These are phyloP conservation scores for Tigriopus californicus DNA, from an alignment of 2,888 invertebrate genomes.

Conservation along the genomic window DNA sequence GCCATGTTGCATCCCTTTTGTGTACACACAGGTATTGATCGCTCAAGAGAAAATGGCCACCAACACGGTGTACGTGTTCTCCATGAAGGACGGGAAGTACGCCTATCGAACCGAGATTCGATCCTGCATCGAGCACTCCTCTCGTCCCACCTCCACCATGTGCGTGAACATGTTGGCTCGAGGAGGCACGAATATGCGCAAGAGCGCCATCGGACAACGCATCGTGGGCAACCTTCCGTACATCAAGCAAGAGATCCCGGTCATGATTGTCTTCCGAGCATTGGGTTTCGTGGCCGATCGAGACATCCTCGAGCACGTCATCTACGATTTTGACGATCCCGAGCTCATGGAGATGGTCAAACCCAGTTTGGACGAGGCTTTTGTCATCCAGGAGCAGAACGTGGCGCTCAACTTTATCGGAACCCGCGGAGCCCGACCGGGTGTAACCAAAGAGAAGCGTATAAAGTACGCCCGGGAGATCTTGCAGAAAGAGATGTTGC, in stretches of 20 bases:
- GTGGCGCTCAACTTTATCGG: conserved; percentile 98
- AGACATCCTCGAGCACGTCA: conserved; percentile 97
- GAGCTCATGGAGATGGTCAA: conserved; percentile 99
- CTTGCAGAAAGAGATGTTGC: conserved; percentile 97
- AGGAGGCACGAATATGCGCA: conserved; percentile 94
- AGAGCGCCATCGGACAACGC: conserved; percentile 93
- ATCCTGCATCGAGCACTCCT: conserved; percentile 70
- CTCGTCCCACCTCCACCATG: conserved; percentile 86
- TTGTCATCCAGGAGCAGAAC: conserved; percentile 97
- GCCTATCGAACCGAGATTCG: conserved; percentile 96
- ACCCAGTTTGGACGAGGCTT: conserved; percentile 95
- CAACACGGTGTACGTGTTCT: conserved; percentile 98
- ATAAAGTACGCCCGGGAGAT: conserved; percentile 99
- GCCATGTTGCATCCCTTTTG: too few species aligned
- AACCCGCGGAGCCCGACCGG: conserved; percentile 85
- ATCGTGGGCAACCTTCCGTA: conserved; percentile 96
- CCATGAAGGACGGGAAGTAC: conserved; percentile 98
- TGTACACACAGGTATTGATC: conserved; percentile 47
- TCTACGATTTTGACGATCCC: conserved; percentile 98
- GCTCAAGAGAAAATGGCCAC: conserved; percentile 99
- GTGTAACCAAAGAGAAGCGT: conserved; percentile 95
- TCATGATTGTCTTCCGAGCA: conserved; percentile 82
- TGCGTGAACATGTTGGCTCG: conserved; percentile 99
- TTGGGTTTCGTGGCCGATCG: conserved; percentile 92
- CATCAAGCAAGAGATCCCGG: conserved; percentile 97